Evolutionary conservation across 2,797 vertebrate species (phyloP).

Genomic region (Cygnus olor): DNA sequence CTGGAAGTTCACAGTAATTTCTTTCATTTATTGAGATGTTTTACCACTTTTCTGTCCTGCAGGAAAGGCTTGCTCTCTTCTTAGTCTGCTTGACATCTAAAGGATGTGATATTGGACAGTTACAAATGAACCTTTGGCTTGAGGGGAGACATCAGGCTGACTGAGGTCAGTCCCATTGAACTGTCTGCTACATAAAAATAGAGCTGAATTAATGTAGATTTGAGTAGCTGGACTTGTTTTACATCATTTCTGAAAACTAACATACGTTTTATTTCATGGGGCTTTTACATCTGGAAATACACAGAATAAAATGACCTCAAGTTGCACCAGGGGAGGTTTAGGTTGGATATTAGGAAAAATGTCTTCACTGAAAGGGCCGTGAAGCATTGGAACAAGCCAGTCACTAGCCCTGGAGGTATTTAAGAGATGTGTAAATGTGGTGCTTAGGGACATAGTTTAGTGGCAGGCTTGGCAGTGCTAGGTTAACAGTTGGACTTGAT

Average conservation of each 20-base stretch:
- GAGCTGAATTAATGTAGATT: not conserved
- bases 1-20: not conserved
- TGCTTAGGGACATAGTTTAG: too few relatives aligned
- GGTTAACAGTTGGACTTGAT: too few relatives aligned
- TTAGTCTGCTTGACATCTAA: not conserved
- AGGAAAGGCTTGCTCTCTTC: not conserved
- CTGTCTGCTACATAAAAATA: not conserved
- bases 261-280: not conserved
- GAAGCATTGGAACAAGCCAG: too few relatives aligned
- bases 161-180: not conserved
- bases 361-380: too few relatives aligned
- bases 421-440: too few relatives aligned
- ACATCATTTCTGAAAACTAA: not conserved
- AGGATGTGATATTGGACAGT: not conserved
- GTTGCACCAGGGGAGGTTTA: too few relatives aligned
- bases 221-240: not conserved
- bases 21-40: conserved; percentile 1
- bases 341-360: too few relatives aligned
- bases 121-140: not conserved
- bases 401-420: too few relatives aligned
- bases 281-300: not conserved
- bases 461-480: too few relatives aligned
- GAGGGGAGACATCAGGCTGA: not conserved
- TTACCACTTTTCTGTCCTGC: not conserved
- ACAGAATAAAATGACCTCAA: not conserved